Evolutionary conservation across 2,797 vertebrate genomes (phyloP).

Genomic region (Oophaga sylvatica): DNA sequence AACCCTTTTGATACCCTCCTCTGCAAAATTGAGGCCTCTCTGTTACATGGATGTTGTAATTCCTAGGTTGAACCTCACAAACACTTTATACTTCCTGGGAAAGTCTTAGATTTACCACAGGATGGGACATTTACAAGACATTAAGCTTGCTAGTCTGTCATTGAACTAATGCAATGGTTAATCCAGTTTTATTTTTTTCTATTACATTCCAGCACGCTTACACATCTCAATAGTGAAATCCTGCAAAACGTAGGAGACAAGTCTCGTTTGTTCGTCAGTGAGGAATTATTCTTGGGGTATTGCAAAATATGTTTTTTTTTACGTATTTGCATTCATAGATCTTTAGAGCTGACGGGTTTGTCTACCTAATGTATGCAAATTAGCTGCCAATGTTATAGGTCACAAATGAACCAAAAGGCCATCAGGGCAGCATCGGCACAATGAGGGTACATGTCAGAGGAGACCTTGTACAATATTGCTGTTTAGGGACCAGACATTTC

Average conservation of each 20-base stretch:
- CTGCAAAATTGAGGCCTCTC: not conserved
- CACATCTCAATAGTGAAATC: not conserved
- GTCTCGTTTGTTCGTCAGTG: not conserved
- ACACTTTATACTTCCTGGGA: not conserved
- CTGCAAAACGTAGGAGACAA: not conserved
- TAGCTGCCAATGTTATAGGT: not conserved
- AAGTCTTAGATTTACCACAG: slow-evolving; percentile 1
- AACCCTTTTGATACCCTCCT: not conserved
- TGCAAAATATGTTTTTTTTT: not conserved
- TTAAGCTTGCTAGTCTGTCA: not conserved
- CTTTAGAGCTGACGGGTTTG: slow-evolving; percentile 13
- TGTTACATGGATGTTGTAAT: not conserved
- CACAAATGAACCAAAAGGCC: not conserved
- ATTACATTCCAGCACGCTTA: slow-evolving; percentile 20
- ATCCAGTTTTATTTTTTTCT: not conserved
- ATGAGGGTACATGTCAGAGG: not conserved
- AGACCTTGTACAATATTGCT: too few relatives aligned
- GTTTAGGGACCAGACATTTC: too few relatives aligned
- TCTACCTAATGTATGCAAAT: slow-evolving; percentile 25
- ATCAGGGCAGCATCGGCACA: not conserved
- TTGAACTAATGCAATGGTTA: slow-evolving; percentile 5
- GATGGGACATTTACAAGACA: slow-evolving; percentile 32
- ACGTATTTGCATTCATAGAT: slow-evolving; percentile 29
- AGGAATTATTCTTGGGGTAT: not conserved
- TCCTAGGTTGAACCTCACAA: not conserved